These are phyloP conservation scores for Morelia viridis DNA, from an alignment of 2,797 vertebrate species.

Conservation along the genomic window DNA sequence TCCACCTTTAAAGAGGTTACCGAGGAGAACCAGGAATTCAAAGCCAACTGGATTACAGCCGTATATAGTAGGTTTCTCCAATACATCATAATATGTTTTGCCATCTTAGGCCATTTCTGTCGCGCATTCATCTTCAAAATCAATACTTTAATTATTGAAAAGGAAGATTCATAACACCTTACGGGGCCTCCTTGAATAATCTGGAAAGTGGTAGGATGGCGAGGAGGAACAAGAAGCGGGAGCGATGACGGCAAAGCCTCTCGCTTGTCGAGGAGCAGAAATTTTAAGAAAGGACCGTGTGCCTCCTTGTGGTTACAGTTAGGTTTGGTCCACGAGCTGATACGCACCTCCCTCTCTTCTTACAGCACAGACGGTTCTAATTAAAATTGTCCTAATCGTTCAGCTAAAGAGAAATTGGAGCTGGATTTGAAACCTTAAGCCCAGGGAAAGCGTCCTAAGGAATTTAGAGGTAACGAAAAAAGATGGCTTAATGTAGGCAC, in stretches of 20 bases:
- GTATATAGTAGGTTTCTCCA: neutral
- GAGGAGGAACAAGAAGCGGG: neutral
- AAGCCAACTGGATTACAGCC: neutral
- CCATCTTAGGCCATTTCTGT: neutral
- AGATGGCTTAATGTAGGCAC: neutral
- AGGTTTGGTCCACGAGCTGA: conserved; percentile 3
- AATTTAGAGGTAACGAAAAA: neutral
- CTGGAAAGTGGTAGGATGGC: neutral
- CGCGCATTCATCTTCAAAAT: neutral
- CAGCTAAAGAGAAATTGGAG: neutral
- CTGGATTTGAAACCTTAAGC: neutral
- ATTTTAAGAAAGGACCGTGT: neutral
- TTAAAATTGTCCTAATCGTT: neutral
- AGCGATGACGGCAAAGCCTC: neutral
- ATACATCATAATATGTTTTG: neutral
- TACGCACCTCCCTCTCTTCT: neutral
- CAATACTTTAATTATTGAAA: neutral
- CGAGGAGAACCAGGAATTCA: neutral
- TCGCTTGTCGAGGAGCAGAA: neutral
- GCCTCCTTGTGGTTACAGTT: conserved; percentile 3
- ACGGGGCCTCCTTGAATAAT: neutral
- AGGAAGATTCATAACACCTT: neutral
- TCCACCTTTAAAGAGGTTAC: neutral
- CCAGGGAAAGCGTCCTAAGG: neutral
- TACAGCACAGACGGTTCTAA: neutral